A percentile compares a stretch with the other conserved stretches of the same genome.
phyloP scores from a whole-genome alignment of 2,797 vertebrate genomes.

The Neosalanx taihuensis region DNA sequence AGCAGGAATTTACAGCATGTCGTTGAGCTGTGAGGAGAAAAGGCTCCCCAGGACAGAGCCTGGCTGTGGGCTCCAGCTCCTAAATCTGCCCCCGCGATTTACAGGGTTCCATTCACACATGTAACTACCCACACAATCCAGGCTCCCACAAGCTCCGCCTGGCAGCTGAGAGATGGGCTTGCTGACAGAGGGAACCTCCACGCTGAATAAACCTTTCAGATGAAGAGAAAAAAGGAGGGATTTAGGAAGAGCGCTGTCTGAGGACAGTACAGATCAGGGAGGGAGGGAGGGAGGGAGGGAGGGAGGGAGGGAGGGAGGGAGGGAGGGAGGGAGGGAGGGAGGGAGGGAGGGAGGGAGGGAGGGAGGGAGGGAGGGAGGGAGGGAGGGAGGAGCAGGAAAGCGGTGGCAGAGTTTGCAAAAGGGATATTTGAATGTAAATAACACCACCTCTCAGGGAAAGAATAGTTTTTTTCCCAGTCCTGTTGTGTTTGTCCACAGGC shows the following conservation, averaged over 20 bases:
- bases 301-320: background rate
- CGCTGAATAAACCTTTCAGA: slow-evolving; percentile 24
- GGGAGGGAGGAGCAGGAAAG: background rate
- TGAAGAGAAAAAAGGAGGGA: slow-evolving; percentile 11
- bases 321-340: background rate
- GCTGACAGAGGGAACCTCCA: slow-evolving; percentile 5
- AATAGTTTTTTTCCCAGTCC: no score
- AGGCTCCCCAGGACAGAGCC: slow-evolving; percentile 70
- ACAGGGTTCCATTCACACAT: slow-evolving; percentile 77
- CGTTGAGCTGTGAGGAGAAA: slow-evolving; percentile 56
- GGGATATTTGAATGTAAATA: no score
- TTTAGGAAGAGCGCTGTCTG: background rate
- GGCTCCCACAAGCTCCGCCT: slow-evolving; percentile 29
- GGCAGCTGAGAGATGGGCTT: background rate
- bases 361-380: background rate
- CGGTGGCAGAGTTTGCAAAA: no score
- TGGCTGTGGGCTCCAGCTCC: slow-evolving; percentile 71
- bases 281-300: background rate
- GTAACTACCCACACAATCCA: slow-evolving; percentile 87
- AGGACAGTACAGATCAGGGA: background rate
- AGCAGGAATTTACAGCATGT: slow-evolving; percentile 30
- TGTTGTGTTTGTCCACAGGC: no score
- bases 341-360: background rate
- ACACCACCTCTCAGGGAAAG: no score
- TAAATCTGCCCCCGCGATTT: slow-evolving; percentile 82